Conservation (phyloP, 2,888 invertebrate genomes). For the Xestobium rufovillosum region DNA sequence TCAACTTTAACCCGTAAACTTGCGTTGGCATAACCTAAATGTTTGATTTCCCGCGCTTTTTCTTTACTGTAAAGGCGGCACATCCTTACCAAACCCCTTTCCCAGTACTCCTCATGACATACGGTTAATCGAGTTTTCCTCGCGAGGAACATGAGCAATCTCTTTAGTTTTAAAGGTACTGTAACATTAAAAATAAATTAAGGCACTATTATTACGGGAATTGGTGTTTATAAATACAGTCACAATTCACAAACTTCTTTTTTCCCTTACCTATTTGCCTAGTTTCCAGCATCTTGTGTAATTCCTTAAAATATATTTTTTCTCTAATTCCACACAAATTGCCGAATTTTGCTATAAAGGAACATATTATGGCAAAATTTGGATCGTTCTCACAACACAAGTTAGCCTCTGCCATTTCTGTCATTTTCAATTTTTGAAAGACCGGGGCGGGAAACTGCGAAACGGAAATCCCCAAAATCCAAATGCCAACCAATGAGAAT, state of each 20-base stretch:
- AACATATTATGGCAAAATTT: conserved; percentile 95
- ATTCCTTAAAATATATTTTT: conserved; percentile 74
- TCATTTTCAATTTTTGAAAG: too few species aligned
- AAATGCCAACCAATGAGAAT: too few species aligned
- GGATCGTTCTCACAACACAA: conserved; percentile 79
- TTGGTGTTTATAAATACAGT: too few species aligned
- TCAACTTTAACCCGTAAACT: conserved; percentile 81
- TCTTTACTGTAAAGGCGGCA: conserved; percentile 83
- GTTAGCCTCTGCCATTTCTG: conserved; percentile 78
- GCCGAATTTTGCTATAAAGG: conserved; percentile 88
- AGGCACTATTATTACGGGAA: not conserved
- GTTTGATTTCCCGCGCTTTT: conserved; percentile 93
- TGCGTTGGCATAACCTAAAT: conserved; percentile 91
- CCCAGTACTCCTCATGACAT: conserved; percentile 83
- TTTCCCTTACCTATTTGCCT: conserved; percentile 66
- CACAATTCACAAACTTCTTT: not conserved
- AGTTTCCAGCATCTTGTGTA: conserved; percentile 82
- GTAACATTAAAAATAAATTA: conserved; percentile 32
- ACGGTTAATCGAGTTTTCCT: conserved; percentile 78
- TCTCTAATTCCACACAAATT: conserved; percentile 71
- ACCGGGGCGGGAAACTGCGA: too few species aligned
- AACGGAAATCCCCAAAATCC: too few species aligned
- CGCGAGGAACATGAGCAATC: conserved; percentile 82
- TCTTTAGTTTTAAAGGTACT: conserved; percentile 78
- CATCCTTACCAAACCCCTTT: conserved; percentile 80